Conservation (phyloP, 2,888 invertebrate species). For the Miltochrista miniata region DNA sequence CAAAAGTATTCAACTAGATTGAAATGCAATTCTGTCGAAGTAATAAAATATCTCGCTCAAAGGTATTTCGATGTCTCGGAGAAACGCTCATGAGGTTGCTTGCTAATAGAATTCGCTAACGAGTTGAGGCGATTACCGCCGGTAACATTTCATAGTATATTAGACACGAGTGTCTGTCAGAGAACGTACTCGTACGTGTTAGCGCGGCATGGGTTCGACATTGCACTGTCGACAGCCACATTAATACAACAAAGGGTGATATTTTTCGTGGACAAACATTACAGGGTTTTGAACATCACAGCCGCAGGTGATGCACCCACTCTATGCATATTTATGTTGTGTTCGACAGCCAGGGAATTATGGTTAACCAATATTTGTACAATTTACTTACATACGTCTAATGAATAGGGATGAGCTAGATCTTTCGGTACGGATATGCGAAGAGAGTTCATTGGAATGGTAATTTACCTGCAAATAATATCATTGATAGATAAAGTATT, state of each 20-base stretch:
- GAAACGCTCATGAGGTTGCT: slow-evolving; percentile 22
- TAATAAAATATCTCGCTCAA: slow-evolving; percentile 13
- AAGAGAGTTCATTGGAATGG: too few species aligned
- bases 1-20: background rate
- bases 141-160: slow-evolving; percentile 29
- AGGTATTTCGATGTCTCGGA: slow-evolving; percentile 20
- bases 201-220: slow-evolving; percentile 33
- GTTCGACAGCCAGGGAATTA: slow-evolving; percentile 71
- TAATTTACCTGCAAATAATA: too few species aligned
- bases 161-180: slow-evolving; percentile 20
- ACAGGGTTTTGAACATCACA: slow-evolving; percentile 67
- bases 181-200: slow-evolving; percentile 30
- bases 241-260: slow-evolving; percentile 72
- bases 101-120: slow-evolving; percentile 37
- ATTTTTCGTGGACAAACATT: slow-evolving; percentile 78
- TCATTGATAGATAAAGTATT: too few species aligned
- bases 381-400: slow-evolving; percentile 51
- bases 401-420: slow-evolving; percentile 29
- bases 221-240: slow-evolving; percentile 57
- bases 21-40: slow-evolving; percentile 5
- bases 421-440: background rate
- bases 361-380: slow-evolving; percentile 65
- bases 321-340: slow-evolving; percentile 79
- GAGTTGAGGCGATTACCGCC: slow-evolving; percentile 29
- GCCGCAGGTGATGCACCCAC: slow-evolving; percentile 65